Percentiles rank a stretch among this genome's conserved stretches.
Evolutionary conservation across 1,140 invertebrate genomes (phyloP).

Genomic region (Macrosteles quadrilineatus): DNA sequence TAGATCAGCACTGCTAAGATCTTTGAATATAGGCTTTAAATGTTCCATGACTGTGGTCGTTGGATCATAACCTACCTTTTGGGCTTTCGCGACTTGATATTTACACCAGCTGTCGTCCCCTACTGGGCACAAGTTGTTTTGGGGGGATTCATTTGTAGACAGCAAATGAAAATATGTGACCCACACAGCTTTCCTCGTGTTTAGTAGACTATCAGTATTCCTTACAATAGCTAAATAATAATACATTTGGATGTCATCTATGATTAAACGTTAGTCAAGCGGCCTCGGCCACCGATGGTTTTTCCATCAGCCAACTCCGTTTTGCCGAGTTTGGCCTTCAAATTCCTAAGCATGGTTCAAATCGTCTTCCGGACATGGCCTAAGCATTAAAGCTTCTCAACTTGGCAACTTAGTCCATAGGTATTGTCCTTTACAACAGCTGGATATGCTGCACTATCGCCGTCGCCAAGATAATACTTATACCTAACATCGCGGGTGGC

Average conservation of each 20-base stretch:
- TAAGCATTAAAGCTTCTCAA: constrained; percentile 37
- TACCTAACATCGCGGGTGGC: constrained; percentile 32
- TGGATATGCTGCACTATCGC: constrained; percentile 32
- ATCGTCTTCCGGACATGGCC: constrained; percentile 34
- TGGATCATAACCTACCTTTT: constrained; percentile 23
- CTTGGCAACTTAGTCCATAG: constrained; percentile 34
- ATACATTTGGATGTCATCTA: constrained; percentile 41
- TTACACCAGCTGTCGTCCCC: constrained; percentile 42
- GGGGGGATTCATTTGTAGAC: constrained; percentile 44
- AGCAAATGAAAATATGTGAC: constrained; percentile 45
- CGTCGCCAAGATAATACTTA: constrained; percentile 37
- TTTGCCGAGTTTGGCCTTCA: constrained; percentile 26
- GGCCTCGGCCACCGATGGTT: constrained; percentile 9
- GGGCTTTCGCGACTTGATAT: constrained; percentile 32
- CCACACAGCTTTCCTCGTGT: constrained; percentile 46
- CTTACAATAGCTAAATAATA: constrained; percentile 42
- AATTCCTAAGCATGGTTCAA: constrained; percentile 24
- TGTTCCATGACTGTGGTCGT: constrained; percentile 26
- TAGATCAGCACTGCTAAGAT: constrained; percentile 22
- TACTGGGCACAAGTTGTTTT: constrained; percentile 41
- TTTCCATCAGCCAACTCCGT: constrained; percentile 10
- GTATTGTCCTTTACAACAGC: constrained; percentile 36
- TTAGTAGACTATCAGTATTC: constrained; percentile 40
- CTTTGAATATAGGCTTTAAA: constrained; percentile 36
- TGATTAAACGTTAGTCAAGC: constrained; percentile 34